Percentiles rank a stretch among this genome's conserved stretches.
phyloP scores from a whole-genome alignment of 2,797 vertebrate genomes.

The Perodicticus potto region DNA sequence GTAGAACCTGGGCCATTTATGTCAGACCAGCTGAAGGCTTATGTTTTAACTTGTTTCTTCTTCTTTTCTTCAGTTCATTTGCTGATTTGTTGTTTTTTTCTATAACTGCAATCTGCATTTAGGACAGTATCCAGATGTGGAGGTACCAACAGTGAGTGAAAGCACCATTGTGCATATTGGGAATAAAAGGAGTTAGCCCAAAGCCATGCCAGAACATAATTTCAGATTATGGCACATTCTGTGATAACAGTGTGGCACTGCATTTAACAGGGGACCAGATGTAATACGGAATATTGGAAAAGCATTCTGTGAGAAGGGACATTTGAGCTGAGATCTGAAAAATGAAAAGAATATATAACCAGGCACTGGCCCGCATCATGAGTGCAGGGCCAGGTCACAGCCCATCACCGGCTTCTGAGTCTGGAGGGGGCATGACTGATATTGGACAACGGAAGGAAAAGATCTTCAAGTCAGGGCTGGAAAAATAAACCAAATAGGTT shows the following conservation, averaged over 20 bases:
- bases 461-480: not conserved
- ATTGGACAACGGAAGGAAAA: not conserved
- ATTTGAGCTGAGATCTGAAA: not conserved
- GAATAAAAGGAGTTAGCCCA: not conserved
- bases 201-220: not conserved
- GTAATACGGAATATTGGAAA: not conserved
- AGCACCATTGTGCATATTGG: not conserved
- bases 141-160: not conserved
- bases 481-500: not conserved
- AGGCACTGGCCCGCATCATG: not conserved
- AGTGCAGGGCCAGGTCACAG: not conserved
- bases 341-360: not conserved
- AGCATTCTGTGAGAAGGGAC: not conserved
- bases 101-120: not conserved
- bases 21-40: not conserved
- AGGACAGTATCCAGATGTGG: not conserved
- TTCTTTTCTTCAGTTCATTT: not conserved
- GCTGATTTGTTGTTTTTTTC: not conserved
- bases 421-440: not conserved
- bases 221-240: not conserved
- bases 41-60: not conserved
- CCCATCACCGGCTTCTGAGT: not conserved
- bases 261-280: no score
- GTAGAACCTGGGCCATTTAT: not conserved
- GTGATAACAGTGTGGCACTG: not conserved